A percentile compares a stretch with the other conserved stretches of the same genome.
Evolutionary conservation across 2,888 invertebrate species (phyloP).

Genomic region (Pyrrhosoma nymphula): DNA sequence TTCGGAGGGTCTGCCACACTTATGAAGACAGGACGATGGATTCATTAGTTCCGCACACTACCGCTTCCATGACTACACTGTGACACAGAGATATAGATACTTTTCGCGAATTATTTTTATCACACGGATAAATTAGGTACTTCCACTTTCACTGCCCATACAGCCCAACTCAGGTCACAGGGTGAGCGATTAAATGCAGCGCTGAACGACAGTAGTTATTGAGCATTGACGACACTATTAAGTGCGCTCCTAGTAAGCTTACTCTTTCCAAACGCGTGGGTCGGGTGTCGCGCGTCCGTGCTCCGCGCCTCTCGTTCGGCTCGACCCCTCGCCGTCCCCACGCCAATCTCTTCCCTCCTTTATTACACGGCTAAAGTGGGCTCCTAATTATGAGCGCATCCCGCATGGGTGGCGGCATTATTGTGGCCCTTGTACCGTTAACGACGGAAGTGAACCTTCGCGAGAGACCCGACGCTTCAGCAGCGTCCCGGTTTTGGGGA

Average conservation of each 20-base stretch:
- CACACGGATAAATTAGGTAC: too few relatives aligned
- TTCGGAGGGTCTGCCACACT: too few relatives aligned
- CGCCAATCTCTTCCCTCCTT: constrained; percentile 9
- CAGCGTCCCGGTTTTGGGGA: constrained; percentile 24
- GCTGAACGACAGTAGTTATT: neutral
- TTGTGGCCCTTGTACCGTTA: constrained; percentile 61
- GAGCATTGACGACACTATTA: neutral
- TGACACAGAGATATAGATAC: too few relatives aligned
- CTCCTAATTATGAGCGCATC: constrained; percentile 63
- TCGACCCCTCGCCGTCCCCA: neutral
- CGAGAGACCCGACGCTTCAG: constrained; percentile 42
- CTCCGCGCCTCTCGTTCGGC: neutral
- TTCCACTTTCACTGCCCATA: too few relatives aligned
- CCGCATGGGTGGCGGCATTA: constrained; percentile 54
- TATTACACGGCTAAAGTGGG: constrained; percentile 61
- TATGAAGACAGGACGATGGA: too few relatives aligned
- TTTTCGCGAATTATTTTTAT: too few relatives aligned
- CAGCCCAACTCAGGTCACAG: too few relatives aligned
- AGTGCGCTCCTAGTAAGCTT: neutral
- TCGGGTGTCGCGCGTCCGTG: neutral
- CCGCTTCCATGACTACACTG: too few relatives aligned
- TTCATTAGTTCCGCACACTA: too few relatives aligned
- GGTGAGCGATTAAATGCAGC: neutral
- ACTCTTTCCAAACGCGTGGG: neutral
- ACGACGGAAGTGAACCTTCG: constrained; percentile 61